Evolutionary conservation across 2,113 vertebrate genomes (phyloP).

Genomic region (Cryptotis parvus): DNA sequence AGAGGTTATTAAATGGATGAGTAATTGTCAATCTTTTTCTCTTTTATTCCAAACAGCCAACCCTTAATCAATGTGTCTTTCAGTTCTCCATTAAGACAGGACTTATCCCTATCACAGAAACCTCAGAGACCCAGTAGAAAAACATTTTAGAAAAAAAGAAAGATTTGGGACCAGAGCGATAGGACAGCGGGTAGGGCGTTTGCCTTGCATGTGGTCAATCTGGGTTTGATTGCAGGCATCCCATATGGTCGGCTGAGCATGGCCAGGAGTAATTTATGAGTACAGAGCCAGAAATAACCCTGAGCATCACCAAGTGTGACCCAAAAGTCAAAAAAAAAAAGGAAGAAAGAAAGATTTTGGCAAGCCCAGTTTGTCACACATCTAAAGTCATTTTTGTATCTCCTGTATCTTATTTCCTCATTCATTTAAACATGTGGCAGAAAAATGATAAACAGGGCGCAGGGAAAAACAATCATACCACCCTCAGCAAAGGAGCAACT

Average conservation of each 20-base stretch:
- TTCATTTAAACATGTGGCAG: not conserved
- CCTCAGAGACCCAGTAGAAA: not conserved
- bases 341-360: not conserved
- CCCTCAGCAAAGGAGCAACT: not conserved
- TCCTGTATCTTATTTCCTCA: not conserved
- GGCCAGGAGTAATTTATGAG: no score
- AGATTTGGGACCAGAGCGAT: not conserved
- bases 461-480: not conserved
- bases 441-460: not conserved
- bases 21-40: not conserved
- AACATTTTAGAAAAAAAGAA: not conserved
- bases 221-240: no score
- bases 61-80: not conserved
- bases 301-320: no score
- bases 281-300: no score
- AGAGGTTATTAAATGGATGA: not conserved
- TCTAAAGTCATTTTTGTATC: slow-evolving; percentile 19
- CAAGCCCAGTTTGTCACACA: not conserved
- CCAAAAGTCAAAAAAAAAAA: not conserved
- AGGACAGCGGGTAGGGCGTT: no score
- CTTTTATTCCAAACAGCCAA: not conserved
- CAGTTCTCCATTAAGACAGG: not conserved
- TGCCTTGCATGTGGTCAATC: no score
- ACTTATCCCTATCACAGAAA: not conserved
- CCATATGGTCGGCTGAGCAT: no score